These are phyloP conservation scores for Pecten maximus DNA, from an alignment of 2,888 invertebrate species.

Conservation along the genomic window DNA sequence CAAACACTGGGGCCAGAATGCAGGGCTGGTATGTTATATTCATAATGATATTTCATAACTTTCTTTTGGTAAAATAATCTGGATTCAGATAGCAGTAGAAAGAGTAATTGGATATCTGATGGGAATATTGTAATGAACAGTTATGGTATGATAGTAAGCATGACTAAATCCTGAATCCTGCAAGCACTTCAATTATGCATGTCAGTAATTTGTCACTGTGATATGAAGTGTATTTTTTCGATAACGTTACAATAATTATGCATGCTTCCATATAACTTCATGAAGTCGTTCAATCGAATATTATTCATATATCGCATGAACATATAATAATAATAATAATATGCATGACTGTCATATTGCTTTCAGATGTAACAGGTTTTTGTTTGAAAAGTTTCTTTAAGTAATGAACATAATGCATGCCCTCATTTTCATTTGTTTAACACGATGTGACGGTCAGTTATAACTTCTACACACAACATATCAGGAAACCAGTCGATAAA, in stretches of 20 bases:
- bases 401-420: neutral
- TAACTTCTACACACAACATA: neutral
- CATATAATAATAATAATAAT: neutral
- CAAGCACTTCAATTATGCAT: neutral
- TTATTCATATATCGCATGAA: neutral
- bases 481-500: neutral
- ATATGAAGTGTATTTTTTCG: neutral
- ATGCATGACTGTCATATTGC: constrained; percentile 21
- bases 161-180: neutral
- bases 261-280: constrained; percentile 25
- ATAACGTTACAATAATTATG: neutral
- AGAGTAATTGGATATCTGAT: neutral
- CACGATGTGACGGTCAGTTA: neutral
- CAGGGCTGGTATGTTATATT: no score
- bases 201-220: neutral
- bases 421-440: neutral
- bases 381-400: neutral
- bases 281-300: neutral
- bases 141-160: neutral
- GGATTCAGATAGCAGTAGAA: neutral
- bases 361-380: neutral
- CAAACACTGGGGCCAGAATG: no score
- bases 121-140: neutral
- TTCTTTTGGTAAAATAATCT: neutral
- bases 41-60: no score